Evolutionary conservation across 2,113 vertebrate genomes (phyloP), one percentile per base, ranked within the genome.

Genomic region (Rhinogobius similis): DNA sequence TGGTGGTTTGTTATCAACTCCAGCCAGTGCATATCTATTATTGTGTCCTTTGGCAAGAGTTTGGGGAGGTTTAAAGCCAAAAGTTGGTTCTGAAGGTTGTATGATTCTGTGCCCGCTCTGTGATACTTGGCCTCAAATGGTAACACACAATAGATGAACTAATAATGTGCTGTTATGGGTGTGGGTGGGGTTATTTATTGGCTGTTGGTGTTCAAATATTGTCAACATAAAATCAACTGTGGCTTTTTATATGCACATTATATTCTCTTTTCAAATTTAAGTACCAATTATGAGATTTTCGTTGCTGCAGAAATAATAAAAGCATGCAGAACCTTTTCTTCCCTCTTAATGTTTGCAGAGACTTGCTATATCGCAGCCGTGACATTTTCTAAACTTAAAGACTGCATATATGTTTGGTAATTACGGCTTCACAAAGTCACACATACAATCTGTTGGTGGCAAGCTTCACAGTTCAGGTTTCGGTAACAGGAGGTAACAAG

Each of bases 331-430:
- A 59, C 21, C 13, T 20, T 18, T 59, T 59, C 26, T 59, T 32
- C 26, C 8, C 27, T 59, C 16, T 8, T n/a, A 61, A 10, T 61
- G 58, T 38, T 61, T 61, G n/a, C 29, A 61, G 56, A n/a, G 58
- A 2, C 18, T 4, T 10, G 9, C 9, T 5, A 20, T n/a, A 36
- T 20, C 13, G 14, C 6, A 27, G 56, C 16, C 4, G 29, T 36
- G 29, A n/a, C 58, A 61, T 38, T 61, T 27, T 61, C 16, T 36
- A 61, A 61, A 61, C 29, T 36, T 36, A 61, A 29, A 29, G 18
- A 20, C 32, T 36, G 8, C 8, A 32, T 11, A n/a, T 61, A 36
- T 11, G 3, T 61, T n/a, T 16, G 18, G 4, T 61, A n/a, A 38
- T 61, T n/a, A 9, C 32, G n/a, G 27, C 21, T 61, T 61, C 29